Evolutionary conservation across 2,113 vertebrate genomes (phyloP).

Genomic region (Mormoops blainvillei): DNA sequence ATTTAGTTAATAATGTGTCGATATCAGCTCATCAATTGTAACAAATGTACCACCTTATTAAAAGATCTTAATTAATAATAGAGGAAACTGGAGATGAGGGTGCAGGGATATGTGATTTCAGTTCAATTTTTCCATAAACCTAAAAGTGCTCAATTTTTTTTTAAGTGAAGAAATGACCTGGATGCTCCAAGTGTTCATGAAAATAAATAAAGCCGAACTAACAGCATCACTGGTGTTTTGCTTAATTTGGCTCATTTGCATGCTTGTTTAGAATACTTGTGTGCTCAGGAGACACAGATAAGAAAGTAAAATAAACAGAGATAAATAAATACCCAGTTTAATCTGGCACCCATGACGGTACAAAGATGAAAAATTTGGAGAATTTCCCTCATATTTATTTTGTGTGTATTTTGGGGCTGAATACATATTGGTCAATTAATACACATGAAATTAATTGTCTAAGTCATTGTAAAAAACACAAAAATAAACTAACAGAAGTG

Average conservation of each 20-base stretch:
- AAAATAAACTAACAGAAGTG: not conserved
- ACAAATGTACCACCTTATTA: not conserved
- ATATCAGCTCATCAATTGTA: not conserved
- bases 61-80: not conserved
- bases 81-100: not conserved
- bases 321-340: not conserved
- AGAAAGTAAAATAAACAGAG: not conserved
- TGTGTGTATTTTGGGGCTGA: not conserved
- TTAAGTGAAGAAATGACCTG: not conserved
- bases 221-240: not conserved
- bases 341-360: not conserved
- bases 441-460: not conserved
- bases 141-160: not conserved
- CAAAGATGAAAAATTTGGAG: not conserved
- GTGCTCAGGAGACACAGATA: not conserved
- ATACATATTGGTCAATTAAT: not conserved
- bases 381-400: not conserved
- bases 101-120: not conserved
- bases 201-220: not conserved
- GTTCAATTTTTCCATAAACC: not conserved
- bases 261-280: not conserved
- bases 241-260: not conserved
- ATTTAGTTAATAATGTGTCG: not conserved
- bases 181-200: not conserved
- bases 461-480: not conserved